A percentile compares a stretch with the other conserved stretches of the same genome.
phyloP scores from a whole-genome alignment of 2,797 vertebrate genomes.

The Scomberomorus guttatus region DNA sequence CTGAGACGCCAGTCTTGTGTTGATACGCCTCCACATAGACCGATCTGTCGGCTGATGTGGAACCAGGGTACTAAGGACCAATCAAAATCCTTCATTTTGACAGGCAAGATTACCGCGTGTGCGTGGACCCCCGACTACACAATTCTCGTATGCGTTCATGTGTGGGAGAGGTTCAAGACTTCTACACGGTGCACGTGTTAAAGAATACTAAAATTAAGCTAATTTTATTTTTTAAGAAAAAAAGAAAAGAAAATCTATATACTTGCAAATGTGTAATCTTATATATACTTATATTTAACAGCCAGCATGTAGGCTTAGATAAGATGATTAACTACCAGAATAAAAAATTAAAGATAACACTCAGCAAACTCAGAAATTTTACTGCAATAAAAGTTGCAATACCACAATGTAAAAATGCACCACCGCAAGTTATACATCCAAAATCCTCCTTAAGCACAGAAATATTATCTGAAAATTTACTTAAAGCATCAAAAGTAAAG shows the following conservation, averaged over 20 bases:
- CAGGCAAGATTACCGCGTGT: constrained; percentile 38
- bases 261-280: not conserved
- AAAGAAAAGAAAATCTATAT: not conserved
- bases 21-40: constrained; percentile 28
- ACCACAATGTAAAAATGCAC: not conserved
- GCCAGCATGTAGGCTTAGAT: not conserved
- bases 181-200: not conserved
- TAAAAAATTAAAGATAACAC: no score
- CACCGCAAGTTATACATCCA: not conserved
- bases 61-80: constrained; percentile 68
- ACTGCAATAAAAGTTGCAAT: not conserved
- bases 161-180: constrained; percentile 61
- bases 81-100: constrained; percentile 57
- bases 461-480: no score
- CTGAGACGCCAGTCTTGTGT: constrained; percentile 42
- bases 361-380: no score
- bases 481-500: no score
- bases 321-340: no score
- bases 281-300: not conserved
- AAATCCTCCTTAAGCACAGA: no score
- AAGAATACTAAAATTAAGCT: not conserved
- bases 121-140: not conserved
- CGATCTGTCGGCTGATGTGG: constrained; percentile 89
- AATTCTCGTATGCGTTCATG: constrained; percentile 5
- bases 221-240: not conserved